Evolutionary conservation across 2,113 vertebrate genomes (phyloP), one percentile per base, ranked within the genome.

Genomic region (Chaetops frenatus): DNA sequence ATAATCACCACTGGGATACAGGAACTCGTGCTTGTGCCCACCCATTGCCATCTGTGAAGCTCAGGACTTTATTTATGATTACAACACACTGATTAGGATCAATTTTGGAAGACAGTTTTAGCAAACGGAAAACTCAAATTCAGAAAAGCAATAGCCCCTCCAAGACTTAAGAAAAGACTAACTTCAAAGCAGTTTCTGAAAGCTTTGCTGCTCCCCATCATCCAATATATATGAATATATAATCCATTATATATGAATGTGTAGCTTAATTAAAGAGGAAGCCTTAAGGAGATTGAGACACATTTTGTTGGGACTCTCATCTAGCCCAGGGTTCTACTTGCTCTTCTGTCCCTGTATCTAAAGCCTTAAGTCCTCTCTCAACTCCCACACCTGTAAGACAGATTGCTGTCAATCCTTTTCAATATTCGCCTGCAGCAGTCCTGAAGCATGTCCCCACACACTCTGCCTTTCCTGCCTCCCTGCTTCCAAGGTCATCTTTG

Each of bases 1-100:
- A 57, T 67, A 92, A 93, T 96, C 90, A 97, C 83, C 94, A 94
- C 89, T 90, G 19, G 53, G 84, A 69, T 86, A 96, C 77, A 96
- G 54, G 90, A 86, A 82, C 81, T 93, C 33, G 42, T 22, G 31
- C 74, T 67, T 92, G 84, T 95, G 94, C 88, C 92, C 86, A 74
- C 74, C 71, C 66, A 73, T 9, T 74, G 96, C 44, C 40, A 70
- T 44, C 58, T 54, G 77, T 79, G 94, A 94, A 89, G 74, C 80
- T 76, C 87, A 67, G 62, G 77, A 73, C 66, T 50, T 35, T 65
- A 45, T 38, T 64, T 70, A 33, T 65, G 64, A 66, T 92, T 64
- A 53, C 72, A 80, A 47, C 35, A 81, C 40, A 65, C 35, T 92
- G 66, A 84, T 58, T 50, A 77, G 50, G 86, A 79, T 71, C 58